phyloP scores from a whole-genome alignment of 1,140 invertebrate species.

The Drosophila erecta region DNA sequence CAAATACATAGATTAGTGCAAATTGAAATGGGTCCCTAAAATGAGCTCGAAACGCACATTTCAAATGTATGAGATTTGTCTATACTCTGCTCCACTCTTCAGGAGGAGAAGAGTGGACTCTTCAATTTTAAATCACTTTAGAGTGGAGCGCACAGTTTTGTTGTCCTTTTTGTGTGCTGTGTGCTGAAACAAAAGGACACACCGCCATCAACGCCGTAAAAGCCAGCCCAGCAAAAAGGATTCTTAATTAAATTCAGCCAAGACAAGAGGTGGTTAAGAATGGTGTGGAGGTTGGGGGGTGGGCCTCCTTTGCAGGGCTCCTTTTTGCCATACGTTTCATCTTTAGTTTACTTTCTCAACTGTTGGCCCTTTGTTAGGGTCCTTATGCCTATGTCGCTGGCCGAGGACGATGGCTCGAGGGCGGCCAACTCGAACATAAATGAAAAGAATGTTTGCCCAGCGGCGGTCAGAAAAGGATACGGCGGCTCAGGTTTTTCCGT shows the following conservation, averaged over 20 bases:
- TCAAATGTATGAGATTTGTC: slow-evolving; percentile 42
- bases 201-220: slow-evolving; percentile 19
- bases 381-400: slow-evolving; percentile 63
- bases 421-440: slow-evolving; percentile 54
- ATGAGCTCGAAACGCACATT: slow-evolving; percentile 49
- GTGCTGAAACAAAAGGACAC: slow-evolving; percentile 49
- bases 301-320: not conserved
- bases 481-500: slow-evolving; percentile 41
- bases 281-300: not conserved
- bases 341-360: slow-evolving; percentile 51
- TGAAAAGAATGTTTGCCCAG: slow-evolving; percentile 67
- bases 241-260: slow-evolving; percentile 79
- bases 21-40: slow-evolving; percentile 25
- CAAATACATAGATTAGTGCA: slow-evolving; percentile 37
- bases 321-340: slow-evolving; percentile 43
- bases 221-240: slow-evolving; percentile 66
- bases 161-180: slow-evolving; percentile 68
- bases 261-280: slow-evolving; percentile 52
- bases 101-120: slow-evolving; percentile 2
- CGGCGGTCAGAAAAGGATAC: slow-evolving; percentile 72
- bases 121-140: slow-evolving; percentile 52
- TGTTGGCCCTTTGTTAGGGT: slow-evolving; percentile 61
- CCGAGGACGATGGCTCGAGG: slow-evolving; percentile 36
- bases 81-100: not conserved
- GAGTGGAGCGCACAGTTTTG: slow-evolving; percentile 35